Conservation (phyloP, 2,113 vertebrate species). For the Nothocercus julius region DNA sequence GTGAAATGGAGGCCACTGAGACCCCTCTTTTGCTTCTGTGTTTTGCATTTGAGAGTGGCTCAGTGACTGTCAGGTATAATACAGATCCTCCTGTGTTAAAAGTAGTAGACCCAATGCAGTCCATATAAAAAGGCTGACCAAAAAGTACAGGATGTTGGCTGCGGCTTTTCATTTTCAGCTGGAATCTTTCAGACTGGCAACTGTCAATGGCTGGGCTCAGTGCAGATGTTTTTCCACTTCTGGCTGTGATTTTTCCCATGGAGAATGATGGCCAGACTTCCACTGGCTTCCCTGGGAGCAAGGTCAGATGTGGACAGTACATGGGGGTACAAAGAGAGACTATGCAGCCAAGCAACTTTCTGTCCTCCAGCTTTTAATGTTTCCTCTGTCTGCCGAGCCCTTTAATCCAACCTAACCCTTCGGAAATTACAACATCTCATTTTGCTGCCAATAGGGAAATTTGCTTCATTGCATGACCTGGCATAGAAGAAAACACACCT, state of each 20-base stretch:
- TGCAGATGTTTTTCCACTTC: conserved; percentile 45
- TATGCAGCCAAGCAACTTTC: background rate
- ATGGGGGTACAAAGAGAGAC: background rate
- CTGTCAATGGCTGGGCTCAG: background rate
- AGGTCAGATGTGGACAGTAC: background rate
- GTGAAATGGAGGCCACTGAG: background rate
- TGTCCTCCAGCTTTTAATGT: background rate
- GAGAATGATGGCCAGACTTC: background rate
- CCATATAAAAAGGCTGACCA: background rate
- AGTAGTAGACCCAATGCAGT: background rate
- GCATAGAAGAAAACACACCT: conserved; percentile 18
- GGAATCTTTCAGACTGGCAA: background rate
- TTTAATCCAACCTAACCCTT: background rate
- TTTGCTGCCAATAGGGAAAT: conserved; percentile 14
- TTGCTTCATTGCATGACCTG: background rate
- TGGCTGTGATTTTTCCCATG: background rate
- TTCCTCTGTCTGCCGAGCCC: conserved; percentile 9
- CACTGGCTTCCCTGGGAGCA: background rate
- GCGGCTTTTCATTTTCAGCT: background rate
- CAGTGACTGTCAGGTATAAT: background rate
- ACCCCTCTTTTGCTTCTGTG: background rate
- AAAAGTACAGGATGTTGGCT: background rate
- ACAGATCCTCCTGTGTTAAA: background rate
- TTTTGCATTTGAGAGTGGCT: background rate
- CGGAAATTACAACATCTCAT: background rate